A percentile compares a stretch with the other conserved stretches of the same genome.
phyloP scores from a whole-genome alignment of 23 tunicate genomes.

The Styela clava region DNA sequence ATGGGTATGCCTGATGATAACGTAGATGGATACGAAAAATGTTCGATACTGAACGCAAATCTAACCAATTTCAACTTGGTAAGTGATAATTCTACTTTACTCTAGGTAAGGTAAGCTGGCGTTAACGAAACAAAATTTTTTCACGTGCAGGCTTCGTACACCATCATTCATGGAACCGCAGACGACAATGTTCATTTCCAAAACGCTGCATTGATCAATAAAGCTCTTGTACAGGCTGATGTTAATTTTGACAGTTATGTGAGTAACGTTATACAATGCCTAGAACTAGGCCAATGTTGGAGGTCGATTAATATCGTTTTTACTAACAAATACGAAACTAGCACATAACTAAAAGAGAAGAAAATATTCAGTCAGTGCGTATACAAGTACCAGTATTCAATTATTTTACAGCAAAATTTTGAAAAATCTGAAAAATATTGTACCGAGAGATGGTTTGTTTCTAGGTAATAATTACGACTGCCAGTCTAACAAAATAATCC shows the following conservation, averaged over 20 bases:
- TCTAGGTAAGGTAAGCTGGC: no score
- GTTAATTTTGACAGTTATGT: slow-evolving; percentile 75
- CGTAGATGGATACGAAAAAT: slow-evolving; percentile 77
- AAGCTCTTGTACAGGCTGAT: slow-evolving; percentile 74
- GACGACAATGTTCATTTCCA: slow-evolving; percentile 98
- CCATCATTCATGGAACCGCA: slow-evolving; percentile 90
- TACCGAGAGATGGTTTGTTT: no score
- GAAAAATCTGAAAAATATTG: no score
- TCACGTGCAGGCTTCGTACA: slow-evolving; percentile 50
- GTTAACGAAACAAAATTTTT: no score
- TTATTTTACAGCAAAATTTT: no score
- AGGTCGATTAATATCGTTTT: background rate
- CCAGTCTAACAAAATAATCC: no score
- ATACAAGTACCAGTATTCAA: no score
- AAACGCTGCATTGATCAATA: slow-evolving; percentile 84
- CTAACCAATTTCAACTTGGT: slow-evolving; percentile 73
- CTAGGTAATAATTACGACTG: no score
- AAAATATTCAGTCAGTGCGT: no score
- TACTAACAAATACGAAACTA: background rate
- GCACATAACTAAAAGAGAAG: no score
- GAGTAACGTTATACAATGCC: no score
- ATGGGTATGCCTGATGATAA: slow-evolving; percentile 72
- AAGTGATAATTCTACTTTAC: background rate
- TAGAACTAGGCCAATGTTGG: background rate
- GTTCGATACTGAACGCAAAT: slow-evolving; percentile 68